Base-by-base conservation (phyloP, 1,140 invertebrate genomes). In the Papilio machaon region DNA sequence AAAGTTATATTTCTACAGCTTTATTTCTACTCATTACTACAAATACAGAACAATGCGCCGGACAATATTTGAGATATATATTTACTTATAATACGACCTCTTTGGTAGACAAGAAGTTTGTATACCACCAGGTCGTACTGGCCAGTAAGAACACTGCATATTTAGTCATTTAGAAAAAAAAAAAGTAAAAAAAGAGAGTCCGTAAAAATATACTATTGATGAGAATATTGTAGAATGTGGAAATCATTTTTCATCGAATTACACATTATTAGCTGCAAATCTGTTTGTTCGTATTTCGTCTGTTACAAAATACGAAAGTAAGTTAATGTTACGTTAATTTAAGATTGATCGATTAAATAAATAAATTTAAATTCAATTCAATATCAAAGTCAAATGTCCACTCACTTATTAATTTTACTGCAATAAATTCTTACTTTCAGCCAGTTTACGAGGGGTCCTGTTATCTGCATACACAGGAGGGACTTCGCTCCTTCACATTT, bases 381-480 rank as follows among this genome's bases (percentile, higher is more conserved):
- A 0, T 58, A 17, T 7, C 17, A 58, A 58, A 58, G 15, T 58
- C 5, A 49, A 58, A 58, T 58, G 64, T 67, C 64, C 64, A 67
- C 15, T 23, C 4, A 30, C 38, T 73, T 46, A 46, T 46, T 73
- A 73, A 43, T 46, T 23, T 73, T n/a, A 7, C 9, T 47, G 38
- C 35, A 52, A 17, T 47, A 52, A 75, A 75, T 49, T 52, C 46
- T 30, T 49, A 52, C 23, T 47, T 58, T 58, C 17, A 5, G 1
- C 10, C 19, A 75, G 47, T 75, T 75, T 75, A 75, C 46, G 43
- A 47, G 43, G 46, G 47, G 5, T 52, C 43, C 46, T 52, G 46
- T 75, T 75, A 75, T 75, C 73, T 75, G 46, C 46, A 75, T 75
- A 13, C n/a, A 75, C 73, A 75, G 46, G 46, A 75, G 73, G 43